phyloP scores from a whole-genome alignment of 1,140 invertebrate genomes.

The Bombus waltoni region DNA sequence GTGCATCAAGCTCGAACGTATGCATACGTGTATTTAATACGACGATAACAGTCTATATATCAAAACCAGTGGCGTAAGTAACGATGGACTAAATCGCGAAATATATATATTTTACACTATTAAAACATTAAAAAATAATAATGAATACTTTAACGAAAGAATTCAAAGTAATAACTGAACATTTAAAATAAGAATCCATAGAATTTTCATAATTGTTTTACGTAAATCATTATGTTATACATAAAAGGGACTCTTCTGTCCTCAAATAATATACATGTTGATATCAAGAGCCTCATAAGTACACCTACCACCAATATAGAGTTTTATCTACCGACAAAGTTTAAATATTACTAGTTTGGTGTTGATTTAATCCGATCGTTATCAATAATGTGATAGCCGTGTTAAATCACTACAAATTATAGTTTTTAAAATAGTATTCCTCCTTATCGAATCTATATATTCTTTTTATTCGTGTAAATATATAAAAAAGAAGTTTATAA shows the following conservation, averaged over 20 bases:
- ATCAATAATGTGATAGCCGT: background rate
- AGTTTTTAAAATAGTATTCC: too few relatives aligned
- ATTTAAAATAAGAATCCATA: background rate
- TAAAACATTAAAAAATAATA: background rate
- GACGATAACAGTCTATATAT: background rate
- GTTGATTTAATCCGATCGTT: background rate
- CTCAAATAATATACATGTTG: background rate
- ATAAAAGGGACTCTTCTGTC: background rate
- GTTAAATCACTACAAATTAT: background rate
- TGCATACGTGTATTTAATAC: background rate
- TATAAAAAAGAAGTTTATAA: background rate
- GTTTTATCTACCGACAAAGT: background rate
- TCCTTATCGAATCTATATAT: too few relatives aligned
- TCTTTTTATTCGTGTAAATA: background rate
- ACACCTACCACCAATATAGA: background rate
- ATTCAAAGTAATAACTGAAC: background rate
- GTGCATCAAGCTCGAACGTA: conserved; percentile 14
- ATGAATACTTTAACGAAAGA: background rate
- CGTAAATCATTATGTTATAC: background rate
- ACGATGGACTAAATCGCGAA: too few relatives aligned
- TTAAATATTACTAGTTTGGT: background rate
- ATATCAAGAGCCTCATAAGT: background rate
- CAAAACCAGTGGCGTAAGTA: background rate
- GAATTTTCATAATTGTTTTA: background rate
- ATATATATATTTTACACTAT: background rate